Evolutionary conservation across 2,797 vertebrate species (phyloP).

Genomic region (Podarcis lilfordi): DNA sequence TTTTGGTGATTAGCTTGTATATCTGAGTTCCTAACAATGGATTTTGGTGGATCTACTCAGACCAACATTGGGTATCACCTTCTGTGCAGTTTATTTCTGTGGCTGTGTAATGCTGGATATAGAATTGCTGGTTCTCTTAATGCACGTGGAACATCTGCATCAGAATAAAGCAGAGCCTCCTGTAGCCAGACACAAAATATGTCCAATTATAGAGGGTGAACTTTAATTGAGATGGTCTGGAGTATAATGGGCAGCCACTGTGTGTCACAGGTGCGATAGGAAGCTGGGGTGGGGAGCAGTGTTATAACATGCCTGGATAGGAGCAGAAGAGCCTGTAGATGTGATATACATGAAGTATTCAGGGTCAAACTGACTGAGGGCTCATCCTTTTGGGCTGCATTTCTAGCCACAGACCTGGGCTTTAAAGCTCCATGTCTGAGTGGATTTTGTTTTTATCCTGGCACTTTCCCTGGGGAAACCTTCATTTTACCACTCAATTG

Average conservation of each 20-base stretch:
- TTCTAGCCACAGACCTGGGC: no score
- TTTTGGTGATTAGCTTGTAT: no score
- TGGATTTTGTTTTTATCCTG: no score
- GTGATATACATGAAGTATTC: not conserved
- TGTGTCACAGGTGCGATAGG: not conserved
- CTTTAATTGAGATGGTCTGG: not conserved
- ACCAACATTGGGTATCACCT: no score
- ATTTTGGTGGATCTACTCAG: no score
- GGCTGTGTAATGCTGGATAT: not conserved
- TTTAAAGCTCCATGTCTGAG: no score
- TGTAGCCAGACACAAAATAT: not conserved
- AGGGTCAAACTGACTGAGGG: not conserved
- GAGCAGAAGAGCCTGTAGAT: not conserved
- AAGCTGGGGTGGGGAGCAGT: not conserved
- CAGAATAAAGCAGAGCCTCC: not conserved
- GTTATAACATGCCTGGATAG: not conserved
- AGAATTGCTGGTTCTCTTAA: not conserved
- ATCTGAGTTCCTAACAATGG: no score
- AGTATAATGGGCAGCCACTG: not conserved
- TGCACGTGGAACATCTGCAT: no score
- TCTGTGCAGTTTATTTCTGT: no score
- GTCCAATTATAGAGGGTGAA: not conserved
- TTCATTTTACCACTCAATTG: no score
- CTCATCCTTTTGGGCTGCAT: no score
- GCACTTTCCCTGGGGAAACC: no score